Base-by-base conservation (phyloP, 2,797 vertebrate species). In the Acomys russatus region DNA sequence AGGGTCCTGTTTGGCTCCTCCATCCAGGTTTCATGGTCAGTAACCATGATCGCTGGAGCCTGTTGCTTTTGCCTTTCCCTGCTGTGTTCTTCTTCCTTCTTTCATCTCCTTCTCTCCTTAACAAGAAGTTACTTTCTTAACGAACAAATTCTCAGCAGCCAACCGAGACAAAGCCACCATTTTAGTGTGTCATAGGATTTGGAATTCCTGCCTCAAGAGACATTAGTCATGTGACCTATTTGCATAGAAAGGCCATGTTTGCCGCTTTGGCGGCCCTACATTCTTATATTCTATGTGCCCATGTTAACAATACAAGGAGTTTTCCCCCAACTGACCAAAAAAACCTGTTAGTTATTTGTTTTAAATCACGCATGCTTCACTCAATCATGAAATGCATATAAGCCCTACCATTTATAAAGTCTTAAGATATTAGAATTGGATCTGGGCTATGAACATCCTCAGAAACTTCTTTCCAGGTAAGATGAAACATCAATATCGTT, bases 401-500 rank as follows among this genome's bases (percentile, higher is more conserved):
- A 38, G 4, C 7, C 79, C 35, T 49, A 30, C 64, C 54, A 89
- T 51, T 49, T 49, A 51, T 14, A 12, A 64, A 95, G 33, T 70
- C 38, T 30, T 28, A 66, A 91, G 90, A 38, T 35, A 78, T 79
- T 82, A 77, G 38, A 93, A 56, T 70, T n/a, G 20, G 6, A 22
- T 92, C 56, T 51, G 35, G 14, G 35, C 49, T 79, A n/a, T 9
- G 91, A 18, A 92, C 3, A 76, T 15, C 33, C 63, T 79, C 23
- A 87, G 73, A 73, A 87, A 87, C 4, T 38, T 73, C 70, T 38
- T 66, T 79, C 3, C 17, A 56, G 23, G 35, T 10, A 74, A 93
- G 18, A 44, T 61, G 82, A 56, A 85, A 76, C 59, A 93, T 74
- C 76, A 90, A 92, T 71, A 70, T 80, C 35, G 28, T 89, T 70